Evolutionary conservation across 2,888 invertebrate genomes (phyloP).

Genomic region (Drosophila birchii): DNA sequence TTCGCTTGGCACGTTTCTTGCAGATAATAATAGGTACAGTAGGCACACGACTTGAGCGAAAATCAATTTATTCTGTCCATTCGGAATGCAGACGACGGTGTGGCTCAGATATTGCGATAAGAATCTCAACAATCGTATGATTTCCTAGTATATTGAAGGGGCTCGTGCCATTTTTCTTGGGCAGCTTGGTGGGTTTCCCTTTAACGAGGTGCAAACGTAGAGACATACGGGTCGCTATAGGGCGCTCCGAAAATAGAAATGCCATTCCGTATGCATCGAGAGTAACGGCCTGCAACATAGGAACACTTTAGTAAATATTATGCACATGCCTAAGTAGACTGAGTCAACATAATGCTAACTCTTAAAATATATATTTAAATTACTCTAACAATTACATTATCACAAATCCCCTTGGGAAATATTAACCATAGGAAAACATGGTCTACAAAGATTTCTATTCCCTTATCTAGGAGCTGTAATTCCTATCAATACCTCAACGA

Average conservation of each 20-base stretch:
- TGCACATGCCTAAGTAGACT: not conserved
- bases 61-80: not conserved
- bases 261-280: not conserved
- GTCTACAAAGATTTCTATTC: too few species aligned
- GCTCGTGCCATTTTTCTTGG: slow-evolving; percentile 2
- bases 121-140: slow-evolving; percentile 28
- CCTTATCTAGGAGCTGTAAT: too few species aligned
- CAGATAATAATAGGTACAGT: slow-evolving; percentile 49
- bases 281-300: not conserved
- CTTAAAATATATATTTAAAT: too few species aligned
- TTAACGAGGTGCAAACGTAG: not conserved
- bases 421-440: not conserved
- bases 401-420: not conserved
- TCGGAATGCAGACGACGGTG: slow-evolving; percentile 2
- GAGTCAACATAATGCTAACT: not conserved
- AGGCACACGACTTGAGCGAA: not conserved
- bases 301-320: not conserved
- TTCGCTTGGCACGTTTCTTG: slow-evolving; percentile 38
- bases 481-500: too few species aligned
- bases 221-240: not conserved
- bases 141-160: slow-evolving; percentile 8
- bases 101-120: slow-evolving; percentile 26
- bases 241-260: slow-evolving; percentile 15
- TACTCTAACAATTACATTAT: not conserved
- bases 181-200: not conserved